Base-by-base conservation (phyloP, 53 echinoderm and acorn worm genomes). In the Antedon mediterranea region DNA sequence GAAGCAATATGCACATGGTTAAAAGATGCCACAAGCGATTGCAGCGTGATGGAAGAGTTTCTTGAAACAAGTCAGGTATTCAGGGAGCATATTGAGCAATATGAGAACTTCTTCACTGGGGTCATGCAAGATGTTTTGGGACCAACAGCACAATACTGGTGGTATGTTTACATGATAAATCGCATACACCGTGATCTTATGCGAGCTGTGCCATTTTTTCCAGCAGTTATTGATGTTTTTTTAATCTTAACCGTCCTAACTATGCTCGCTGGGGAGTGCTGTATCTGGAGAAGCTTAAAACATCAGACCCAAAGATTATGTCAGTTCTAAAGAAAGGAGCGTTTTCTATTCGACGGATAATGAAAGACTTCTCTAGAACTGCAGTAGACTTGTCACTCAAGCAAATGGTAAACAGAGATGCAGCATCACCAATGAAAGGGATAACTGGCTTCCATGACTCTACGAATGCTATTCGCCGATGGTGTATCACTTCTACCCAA, bases 181-280 rank as follows among this genome's bases (percentile, higher is more conserved):
- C 44, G 78, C 30, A 32, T 83, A 23, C 85, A 85, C 75, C 77
- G 80, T 32, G 82, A 87, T 9, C 80, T 85, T 30, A 75, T 79
- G 84, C 79, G 83, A 15, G 77, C 76, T 34, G 6, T 82, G 11
- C 34, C 26, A 78, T 81, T 28, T 77, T 77, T 86, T 0, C 88
- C 81, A 44, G 75, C 74, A 43, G 71, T 83, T 4, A 77, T 81
- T 72, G 81, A 88, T 80, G 44, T 85, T 88, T 85, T 79, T 91
- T 88, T 72, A 88, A 28, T 30, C 57, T 91, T 20, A 85, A 91
- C 71, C 44, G 86, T 27, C 86, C 91, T 29, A 91, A 88, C 43
- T 91, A 88, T 83, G 91, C 91, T 30, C 79, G 85, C 43, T 90
- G 85, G 91, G 85, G 85, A 18, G 82, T 84, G 31, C 87, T 87